phyloP scores from a whole-genome alignment of 1,140 invertebrate species.

The Halyomorpha halys region DNA sequence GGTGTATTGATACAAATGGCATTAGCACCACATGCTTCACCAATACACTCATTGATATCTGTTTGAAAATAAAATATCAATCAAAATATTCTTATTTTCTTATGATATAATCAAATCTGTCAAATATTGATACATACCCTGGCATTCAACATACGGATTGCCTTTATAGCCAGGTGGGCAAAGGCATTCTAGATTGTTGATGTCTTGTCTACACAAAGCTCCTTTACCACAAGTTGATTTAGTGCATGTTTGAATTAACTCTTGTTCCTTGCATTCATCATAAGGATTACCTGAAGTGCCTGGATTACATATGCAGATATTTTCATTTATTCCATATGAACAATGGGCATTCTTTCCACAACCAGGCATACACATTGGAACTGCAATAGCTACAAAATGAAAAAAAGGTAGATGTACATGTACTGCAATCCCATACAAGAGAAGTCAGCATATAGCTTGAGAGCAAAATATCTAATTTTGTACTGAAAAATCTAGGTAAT shows the following conservation, averaged over 20 bases:
- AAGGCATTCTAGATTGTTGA: slow-evolving; percentile 62
- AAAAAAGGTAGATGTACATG: slow-evolving; percentile 17
- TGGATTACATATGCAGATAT: slow-evolving; percentile 71
- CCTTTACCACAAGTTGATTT: slow-evolving; percentile 61
- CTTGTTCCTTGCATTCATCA: slow-evolving; percentile 57
- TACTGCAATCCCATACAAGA: not conserved
- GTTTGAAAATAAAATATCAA: not conserved
- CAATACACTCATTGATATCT: slow-evolving; percentile 73
- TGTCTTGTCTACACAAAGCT: slow-evolving; percentile 64
- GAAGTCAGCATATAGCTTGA: not conserved
- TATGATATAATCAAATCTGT: not conserved
- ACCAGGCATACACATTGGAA: slow-evolving; percentile 63
- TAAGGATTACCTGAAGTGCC: slow-evolving; percentile 81
- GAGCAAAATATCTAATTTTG: not conserved
- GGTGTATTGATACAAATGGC: slow-evolving; percentile 80
- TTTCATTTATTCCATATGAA: slow-evolving; percentile 51
- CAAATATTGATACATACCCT: slow-evolving; percentile 39
- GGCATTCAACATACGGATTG: slow-evolving; percentile 76
- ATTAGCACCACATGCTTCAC: slow-evolving; percentile 70
- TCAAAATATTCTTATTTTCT: not conserved
- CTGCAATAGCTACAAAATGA: slow-evolving; percentile 53
- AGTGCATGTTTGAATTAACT: slow-evolving; percentile 57
- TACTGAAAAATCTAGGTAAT: not conserved
- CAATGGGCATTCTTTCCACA: slow-evolving; percentile 80
- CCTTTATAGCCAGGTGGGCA: slow-evolving; percentile 72